Base-by-base conservation (phyloP, 1,140 invertebrate genomes). In the Sarcophaga peregrina region DNA sequence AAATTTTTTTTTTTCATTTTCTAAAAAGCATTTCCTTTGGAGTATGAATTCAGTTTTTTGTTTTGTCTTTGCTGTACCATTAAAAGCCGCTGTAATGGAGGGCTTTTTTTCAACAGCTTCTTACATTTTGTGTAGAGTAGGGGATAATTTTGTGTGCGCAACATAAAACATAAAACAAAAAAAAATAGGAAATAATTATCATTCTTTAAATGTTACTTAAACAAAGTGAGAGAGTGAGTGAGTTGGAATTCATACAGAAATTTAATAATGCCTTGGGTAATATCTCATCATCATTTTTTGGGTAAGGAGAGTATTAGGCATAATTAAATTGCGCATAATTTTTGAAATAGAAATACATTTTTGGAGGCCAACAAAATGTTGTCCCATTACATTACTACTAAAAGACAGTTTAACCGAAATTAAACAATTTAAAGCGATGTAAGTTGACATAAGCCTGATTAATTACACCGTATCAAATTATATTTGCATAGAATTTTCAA, bases 1-100 rank as follows among this genome's bases (percentile, higher is more conserved):
- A n/a, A n/a, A n/a, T n/a, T n/a, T n/a, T 37, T 37, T 20, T 68
- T 68, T 68, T 68, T 68, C 62, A 68, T 68, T 68, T 68, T 68
- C 62, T 68, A 68, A 68, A 68, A 68, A 68, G 62, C 62, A 68
- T 68, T 68, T 68, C 62, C 62, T 68, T 25, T 68, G 62, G 62
- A 68, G 62, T 68, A 68, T 68, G 62, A n/a, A 25, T 68, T 68
- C 62, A 10, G 17, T 68, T 68, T 68, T 68, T 52, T 13, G 13
- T 52, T 52, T 13, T 52, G 8, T 13, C 5, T 52, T 68, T 20
- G 17, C 7, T 68, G 62, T 68, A 20, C 62, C 62, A 68, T 68
- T 68, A 68, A 68, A 68, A 68, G 62, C 62, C 20, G 17, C 6
- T n/a, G 9, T 68, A 25, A n/a, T 68, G 20, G 5, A 68, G 62